A percentile compares a stretch with the other conserved stretches of the same genome.
Conservation (phyloP, 1,140 invertebrate species). For the Cherax destructor region DNA sequence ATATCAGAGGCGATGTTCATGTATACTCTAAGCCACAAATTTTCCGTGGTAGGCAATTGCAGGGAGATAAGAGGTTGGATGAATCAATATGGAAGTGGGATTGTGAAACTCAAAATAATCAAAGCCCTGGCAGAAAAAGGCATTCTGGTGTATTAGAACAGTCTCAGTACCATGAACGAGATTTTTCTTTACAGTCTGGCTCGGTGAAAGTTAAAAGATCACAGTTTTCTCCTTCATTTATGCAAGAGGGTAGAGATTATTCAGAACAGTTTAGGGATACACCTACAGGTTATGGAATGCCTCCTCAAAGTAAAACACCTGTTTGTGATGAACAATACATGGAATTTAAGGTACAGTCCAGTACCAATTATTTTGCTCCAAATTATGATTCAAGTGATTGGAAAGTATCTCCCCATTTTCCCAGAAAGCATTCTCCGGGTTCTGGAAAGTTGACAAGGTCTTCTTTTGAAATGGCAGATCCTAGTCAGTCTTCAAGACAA, state of each 20-base stretch:
- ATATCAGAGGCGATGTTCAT: background rate
- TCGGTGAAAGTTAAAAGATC: conserved; percentile 12
- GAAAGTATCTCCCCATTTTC: conserved; percentile 3
- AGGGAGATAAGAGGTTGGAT: background rate
- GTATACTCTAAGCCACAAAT: background rate
- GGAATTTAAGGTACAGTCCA: background rate
- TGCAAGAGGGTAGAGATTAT: background rate
- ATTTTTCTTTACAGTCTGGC: background rate
- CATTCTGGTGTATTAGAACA: conserved; percentile 3
- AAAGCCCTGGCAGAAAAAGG: conserved; percentile 14
- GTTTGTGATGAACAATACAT: conserved; percentile 8
- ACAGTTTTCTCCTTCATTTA: conserved; percentile 3
- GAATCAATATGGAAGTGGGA: conserved; percentile 31
- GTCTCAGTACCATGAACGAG: background rate
- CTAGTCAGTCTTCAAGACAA: background rate
- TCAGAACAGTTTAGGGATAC: background rate
- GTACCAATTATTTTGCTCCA: background rate
- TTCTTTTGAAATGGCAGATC: background rate
- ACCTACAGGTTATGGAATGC: background rate
- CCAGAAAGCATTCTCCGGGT: background rate
- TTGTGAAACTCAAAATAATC: background rate
- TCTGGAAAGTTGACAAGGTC: conserved; percentile 10
- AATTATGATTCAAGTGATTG: background rate
- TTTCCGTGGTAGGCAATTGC: background rate
- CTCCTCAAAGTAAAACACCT: background rate